Percentiles rank a stretch among this genome's conserved stretches.
These are phyloP conservation scores for Drosophila grimshawi DNA, from an alignment of 1,140 invertebrate genomes.

Conservation along the genomic window DNA sequence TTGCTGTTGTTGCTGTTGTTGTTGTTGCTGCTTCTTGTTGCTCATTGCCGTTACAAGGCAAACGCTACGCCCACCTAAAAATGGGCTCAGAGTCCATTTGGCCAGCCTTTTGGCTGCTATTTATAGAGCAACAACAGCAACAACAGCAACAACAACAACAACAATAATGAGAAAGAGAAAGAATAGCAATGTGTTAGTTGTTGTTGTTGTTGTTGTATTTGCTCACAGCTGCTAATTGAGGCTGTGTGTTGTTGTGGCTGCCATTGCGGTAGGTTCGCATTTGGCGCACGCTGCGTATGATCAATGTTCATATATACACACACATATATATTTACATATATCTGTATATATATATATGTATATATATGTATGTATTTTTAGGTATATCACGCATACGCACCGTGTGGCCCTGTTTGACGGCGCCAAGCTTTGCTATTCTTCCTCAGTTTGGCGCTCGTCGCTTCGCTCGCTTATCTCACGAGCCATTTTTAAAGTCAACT, in stretches of 20 bases:
- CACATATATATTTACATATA: not conserved
- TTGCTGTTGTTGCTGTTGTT: conserved; percentile 31
- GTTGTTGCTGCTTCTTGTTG: conserved; percentile 26
- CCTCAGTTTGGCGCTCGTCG: not conserved
- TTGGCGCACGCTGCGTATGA: conserved; percentile 60
- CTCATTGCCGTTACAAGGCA: conserved; percentile 50
- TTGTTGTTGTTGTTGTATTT: not conserved
- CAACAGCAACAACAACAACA: conserved; percentile 1
- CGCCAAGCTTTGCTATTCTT: not conserved
- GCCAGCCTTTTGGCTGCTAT: conserved; percentile 45
- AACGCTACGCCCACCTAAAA: conserved; percentile 58
- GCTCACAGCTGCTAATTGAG: conserved; percentile 44
- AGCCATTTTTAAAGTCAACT: conserved; percentile 20
- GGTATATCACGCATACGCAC: conserved; percentile 31
- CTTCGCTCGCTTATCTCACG: conserved; percentile 9
- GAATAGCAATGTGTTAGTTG: conserved; percentile 53
- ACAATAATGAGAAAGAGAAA: not conserved
- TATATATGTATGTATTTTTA: not conserved
- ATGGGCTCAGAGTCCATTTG: conserved; percentile 58
- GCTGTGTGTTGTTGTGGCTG: conserved; percentile 10
- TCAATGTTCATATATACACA: conserved; percentile 39
- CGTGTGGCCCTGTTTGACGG: conserved; percentile 1
- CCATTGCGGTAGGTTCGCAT: conserved; percentile 72
- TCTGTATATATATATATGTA: not conserved
- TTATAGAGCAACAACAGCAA: conserved; percentile 37